Conservation (phyloP, 2,113 vertebrate genomes). For the Albula goreensis region DNA sequence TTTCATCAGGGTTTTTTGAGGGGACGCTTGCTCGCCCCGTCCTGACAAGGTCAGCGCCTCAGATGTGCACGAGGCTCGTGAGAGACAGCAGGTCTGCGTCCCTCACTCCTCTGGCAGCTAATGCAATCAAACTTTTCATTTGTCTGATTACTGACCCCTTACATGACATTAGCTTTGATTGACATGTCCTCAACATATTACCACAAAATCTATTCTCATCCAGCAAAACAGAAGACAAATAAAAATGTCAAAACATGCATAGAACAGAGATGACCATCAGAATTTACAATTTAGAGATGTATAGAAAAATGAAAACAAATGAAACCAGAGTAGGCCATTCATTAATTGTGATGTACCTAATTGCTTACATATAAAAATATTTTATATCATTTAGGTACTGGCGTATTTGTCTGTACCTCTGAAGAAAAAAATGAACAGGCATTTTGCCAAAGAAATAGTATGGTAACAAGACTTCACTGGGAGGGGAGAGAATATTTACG, state of each 20-base stretch:
- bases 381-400: background rate
- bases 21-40: background rate
- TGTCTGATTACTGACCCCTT: background rate
- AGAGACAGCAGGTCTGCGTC: background rate
- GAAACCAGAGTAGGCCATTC: background rate
- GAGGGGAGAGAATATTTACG: background rate
- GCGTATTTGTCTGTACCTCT: background rate
- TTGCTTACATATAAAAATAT: conserved; percentile 9
- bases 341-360: background rate
- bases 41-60: background rate
- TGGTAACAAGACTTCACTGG: background rate
- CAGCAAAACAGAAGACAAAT: background rate
- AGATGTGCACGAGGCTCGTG: background rate
- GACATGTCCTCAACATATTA: background rate
- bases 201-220: background rate
- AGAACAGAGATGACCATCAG: background rate
- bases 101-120: background rate
- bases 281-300: background rate
- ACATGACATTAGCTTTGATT: background rate
- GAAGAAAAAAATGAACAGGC: background rate
- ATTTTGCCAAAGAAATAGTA: background rate
- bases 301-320: no score
- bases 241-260: background rate
- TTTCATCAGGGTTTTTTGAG: background rate
- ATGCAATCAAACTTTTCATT: background rate